phyloP scores from a whole-genome alignment of 2,888 invertebrate species.

The Hartigia nigra region DNA sequence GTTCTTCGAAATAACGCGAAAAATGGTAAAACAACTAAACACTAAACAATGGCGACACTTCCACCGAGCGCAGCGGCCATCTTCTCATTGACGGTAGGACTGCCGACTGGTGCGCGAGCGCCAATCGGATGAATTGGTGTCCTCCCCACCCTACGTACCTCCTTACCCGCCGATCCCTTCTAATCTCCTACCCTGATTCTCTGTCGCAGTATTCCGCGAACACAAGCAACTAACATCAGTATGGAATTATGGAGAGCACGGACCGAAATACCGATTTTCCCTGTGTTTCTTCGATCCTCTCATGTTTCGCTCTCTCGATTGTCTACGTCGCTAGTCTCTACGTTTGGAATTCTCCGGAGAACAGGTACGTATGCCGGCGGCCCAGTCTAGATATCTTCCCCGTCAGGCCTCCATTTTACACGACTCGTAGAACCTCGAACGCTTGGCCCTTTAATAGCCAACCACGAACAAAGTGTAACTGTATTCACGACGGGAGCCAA shows the following conservation, averaged over 20 bases:
- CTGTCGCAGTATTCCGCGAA: constrained; percentile 32
- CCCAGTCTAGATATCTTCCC: constrained; percentile 3
- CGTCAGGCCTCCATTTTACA: constrained; percentile 24
- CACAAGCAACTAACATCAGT: constrained; percentile 42
- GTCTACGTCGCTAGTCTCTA: constrained; percentile 89
- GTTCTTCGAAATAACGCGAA: constrained; percentile 12
- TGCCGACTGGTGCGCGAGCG: constrained; percentile 46
- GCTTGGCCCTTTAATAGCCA: constrained; percentile 33
- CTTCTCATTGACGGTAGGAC: constrained; percentile 65
- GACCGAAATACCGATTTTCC: constrained; percentile 58
- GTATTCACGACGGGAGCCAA: constrained; percentile 37
- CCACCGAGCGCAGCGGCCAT: constrained; percentile 85
- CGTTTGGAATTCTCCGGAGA: constrained; percentile 82
- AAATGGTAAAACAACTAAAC: constrained; percentile 56
- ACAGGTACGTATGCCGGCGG: constrained; percentile 71
- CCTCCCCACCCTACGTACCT: constrained; percentile 41
- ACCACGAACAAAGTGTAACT: constrained; percentile 44
- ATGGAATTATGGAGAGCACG: constrained; percentile 60
- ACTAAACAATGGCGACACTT: constrained; percentile 87
- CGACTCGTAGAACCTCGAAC: constrained; percentile 14
- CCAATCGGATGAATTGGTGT: constrained; percentile 48
- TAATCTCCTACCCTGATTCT: constrained; percentile 35
- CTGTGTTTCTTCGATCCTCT: constrained; percentile 74
- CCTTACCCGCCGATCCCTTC: constrained; percentile 20
- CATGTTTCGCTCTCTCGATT: constrained; percentile 82